Evolutionary conservation across 2,888 invertebrate genomes (phyloP).

Genomic region (Serripes groenlandicus): DNA sequence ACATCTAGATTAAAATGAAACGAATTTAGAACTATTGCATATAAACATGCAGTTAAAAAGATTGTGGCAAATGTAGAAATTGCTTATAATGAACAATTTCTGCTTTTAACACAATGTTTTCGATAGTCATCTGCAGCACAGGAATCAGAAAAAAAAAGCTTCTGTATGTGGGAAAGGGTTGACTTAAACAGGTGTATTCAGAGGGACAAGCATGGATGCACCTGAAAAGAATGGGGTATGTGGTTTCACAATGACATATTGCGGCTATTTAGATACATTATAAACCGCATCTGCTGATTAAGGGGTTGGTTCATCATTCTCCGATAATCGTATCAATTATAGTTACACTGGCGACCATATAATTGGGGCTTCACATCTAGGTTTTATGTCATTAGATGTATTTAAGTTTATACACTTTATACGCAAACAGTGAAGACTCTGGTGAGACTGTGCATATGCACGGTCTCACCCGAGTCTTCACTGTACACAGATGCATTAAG

Average conservation of each 20-base stretch:
- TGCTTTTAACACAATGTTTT: background rate
- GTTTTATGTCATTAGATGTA: too few species aligned
- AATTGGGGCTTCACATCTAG: too few species aligned
- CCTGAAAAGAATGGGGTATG: background rate
- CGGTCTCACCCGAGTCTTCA: too few species aligned
- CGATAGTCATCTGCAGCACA: background rate
- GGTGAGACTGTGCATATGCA: too few species aligned
- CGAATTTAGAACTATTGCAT: background rate
- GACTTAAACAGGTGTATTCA: background rate
- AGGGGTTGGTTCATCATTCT: background rate
- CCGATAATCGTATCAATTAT: too few species aligned
- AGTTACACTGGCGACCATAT: too few species aligned
- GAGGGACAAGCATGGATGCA: background rate
- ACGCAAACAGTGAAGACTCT: too few species aligned
- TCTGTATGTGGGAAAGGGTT: background rate
- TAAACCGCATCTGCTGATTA: background rate
- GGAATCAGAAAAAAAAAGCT: background rate
- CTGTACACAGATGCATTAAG: too few species aligned
- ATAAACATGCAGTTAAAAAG: background rate
- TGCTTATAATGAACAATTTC: background rate
- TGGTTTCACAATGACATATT: background rate
- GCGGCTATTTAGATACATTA: background rate
- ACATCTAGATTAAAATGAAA: background rate
- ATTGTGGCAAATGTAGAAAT: constrained; percentile 11
- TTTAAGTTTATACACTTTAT: too few species aligned